Conservation (phyloP, 2,797 vertebrate species). For the Poeciliopsis infans region DNA sequence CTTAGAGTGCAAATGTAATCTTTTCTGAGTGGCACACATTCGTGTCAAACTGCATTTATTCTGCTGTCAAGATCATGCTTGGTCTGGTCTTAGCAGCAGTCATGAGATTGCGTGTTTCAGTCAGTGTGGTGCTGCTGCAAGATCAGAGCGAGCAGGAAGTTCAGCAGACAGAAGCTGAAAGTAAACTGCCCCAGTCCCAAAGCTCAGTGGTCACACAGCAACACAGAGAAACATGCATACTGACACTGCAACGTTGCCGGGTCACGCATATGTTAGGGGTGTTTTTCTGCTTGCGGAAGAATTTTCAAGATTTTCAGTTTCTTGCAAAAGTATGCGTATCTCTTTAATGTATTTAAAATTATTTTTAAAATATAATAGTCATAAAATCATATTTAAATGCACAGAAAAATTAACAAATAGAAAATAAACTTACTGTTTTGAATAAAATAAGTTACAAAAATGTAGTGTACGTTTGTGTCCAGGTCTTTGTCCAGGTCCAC, state of each 20-base stretch:
- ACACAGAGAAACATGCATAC: conserved; percentile 20
- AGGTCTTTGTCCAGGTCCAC: too few species aligned
- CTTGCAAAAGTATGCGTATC: neutral
- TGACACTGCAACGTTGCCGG: neutral
- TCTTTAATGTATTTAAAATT: neutral
- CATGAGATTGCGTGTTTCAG: conserved; percentile 6
- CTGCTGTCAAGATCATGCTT: conserved; percentile 10
- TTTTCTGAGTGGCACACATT: conserved; percentile 15
- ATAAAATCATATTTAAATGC: neutral
- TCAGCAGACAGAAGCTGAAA: conserved; percentile 41
- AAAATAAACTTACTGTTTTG: neutral
- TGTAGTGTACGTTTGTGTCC: neutral
- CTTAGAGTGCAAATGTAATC: conserved; percentile 1
- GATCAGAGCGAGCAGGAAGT: conserved; percentile 36
- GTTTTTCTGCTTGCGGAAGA: conserved; percentile 38
- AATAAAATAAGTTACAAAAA: neutral
- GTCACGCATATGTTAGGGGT: neutral
- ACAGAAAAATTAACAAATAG: neutral
- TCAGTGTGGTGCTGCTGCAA: conserved; percentile 8
- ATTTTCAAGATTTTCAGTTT: conserved; percentile 42
- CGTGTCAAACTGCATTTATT: conserved; percentile 3
- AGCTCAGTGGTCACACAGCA: conserved; percentile 25
- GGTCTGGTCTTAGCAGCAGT: conserved; percentile 7
- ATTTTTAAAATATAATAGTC: neutral
- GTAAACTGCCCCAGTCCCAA: conserved; percentile 16